These are phyloP conservation scores for Drosophila yooni DNA, from an alignment of 2,888 invertebrate species.

Conservation along the genomic window DNA sequence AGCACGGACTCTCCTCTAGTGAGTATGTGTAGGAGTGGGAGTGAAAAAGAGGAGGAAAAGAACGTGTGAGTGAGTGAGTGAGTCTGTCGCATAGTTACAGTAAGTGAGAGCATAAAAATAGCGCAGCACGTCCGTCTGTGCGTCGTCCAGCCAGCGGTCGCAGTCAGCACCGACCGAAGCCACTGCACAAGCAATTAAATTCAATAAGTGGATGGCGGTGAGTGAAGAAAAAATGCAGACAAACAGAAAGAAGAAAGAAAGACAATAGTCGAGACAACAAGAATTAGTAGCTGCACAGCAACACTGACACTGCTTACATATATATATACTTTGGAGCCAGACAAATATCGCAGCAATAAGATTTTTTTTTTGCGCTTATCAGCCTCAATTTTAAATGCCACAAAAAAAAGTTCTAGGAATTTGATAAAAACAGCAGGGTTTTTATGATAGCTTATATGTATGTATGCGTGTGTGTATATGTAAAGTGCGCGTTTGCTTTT, in stretches of 20 bases:
- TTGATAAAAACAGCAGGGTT: constrained; percentile 64
- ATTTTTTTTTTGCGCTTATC: constrained; percentile 57
- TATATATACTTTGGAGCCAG: not conserved
- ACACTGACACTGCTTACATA: constrained; percentile 27
- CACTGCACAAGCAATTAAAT: constrained; percentile 74
- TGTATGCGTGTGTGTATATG: constrained; percentile 4
- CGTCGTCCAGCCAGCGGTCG: constrained; percentile 10
- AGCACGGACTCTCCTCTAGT: constrained; percentile 17
- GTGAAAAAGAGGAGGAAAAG: constrained; percentile 18
- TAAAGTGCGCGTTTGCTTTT: constrained; percentile 15
- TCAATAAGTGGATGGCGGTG: constrained; percentile 71
- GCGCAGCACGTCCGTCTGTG: constrained; percentile 49
- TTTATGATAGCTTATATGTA: constrained; percentile 35
- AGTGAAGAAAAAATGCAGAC: constrained; percentile 63
- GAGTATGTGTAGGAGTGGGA: constrained; percentile 25
- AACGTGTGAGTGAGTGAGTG: constrained; percentile 6
- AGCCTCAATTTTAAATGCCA: constrained; percentile 46
- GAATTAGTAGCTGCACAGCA: constrained; percentile 32
- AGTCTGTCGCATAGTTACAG: constrained; percentile 47
- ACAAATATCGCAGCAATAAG: constrained; percentile 31
- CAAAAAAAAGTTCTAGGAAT: constrained; percentile 55
- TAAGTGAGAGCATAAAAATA: constrained; percentile 69
- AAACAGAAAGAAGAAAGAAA: constrained; percentile 46
- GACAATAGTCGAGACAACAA: constrained; percentile 51
- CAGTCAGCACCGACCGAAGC: constrained; percentile 20